phyloP scores from a whole-genome alignment of 2,797 vertebrate species.

The Melopsittacus undulatus region DNA sequence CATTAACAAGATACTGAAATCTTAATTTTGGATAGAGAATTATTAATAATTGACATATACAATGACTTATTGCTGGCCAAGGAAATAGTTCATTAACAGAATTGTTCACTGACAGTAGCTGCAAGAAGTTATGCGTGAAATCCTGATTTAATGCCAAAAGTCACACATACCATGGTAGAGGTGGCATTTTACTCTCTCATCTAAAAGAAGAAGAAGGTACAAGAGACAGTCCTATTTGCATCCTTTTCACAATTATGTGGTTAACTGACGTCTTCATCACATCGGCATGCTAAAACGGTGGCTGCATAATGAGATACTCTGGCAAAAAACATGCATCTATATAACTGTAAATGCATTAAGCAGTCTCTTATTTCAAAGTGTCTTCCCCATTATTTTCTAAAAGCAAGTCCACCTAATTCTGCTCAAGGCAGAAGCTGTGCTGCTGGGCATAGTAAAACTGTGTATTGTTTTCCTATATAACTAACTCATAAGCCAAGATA shows the following conservation, averaged over 20 bases:
- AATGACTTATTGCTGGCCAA: not conserved
- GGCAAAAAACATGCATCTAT: slow-evolving; percentile 26
- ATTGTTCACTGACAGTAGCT: not conserved
- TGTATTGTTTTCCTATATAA: not conserved
- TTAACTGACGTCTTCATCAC: not conserved
- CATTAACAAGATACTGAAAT: not conserved
- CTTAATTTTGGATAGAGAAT: not conserved
- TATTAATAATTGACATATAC: not conserved
- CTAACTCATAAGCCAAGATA: not conserved
- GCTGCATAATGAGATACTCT: not conserved
- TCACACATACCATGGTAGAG: accelerated
- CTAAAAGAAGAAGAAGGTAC: not conserved
- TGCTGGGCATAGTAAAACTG: not conserved
- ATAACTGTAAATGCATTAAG: not conserved
- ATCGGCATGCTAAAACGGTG: not conserved
- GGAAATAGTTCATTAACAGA: not conserved
- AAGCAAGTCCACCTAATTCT: not conserved
- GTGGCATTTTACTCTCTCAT: not conserved
- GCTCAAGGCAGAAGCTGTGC: not conserved
- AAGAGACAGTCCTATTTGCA: not conserved
- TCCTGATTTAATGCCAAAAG: not conserved
- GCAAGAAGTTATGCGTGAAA: not conserved
- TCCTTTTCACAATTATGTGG: not conserved
- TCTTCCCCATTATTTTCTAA: slow-evolving; percentile 11
- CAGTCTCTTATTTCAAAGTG: slow-evolving; percentile 14